Base-by-base conservation (phyloP, 2,888 invertebrate species). In the Hirtodrosophila histrioides region DNA sequence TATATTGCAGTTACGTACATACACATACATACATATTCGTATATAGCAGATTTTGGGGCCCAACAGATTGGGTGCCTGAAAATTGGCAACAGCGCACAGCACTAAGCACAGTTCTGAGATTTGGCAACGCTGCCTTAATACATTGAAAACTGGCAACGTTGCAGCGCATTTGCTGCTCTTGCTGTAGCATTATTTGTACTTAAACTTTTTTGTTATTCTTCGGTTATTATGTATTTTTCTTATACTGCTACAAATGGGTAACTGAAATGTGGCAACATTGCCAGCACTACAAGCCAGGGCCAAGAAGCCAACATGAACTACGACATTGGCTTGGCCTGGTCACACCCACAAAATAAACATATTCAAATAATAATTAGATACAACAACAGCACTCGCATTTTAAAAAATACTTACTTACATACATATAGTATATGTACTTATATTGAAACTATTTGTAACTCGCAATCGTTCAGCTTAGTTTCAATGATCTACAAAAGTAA, bases 301-400 rank as follows among this genome's bases (percentile, higher is more conserved):
- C 31, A 9, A 46, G 31, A 40, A 40, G 44, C 37, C 35, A 41
- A 31, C 51, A 48, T 24, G 17, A 49, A 56, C 57, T 44, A 51
- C n/a, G 23, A 61, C 48, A 49, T 50, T 66, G 11, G 33, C 43
- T 40, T 46, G 24, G 56, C 11, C 40, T 44, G 54, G 49, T 49
- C 43, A 60, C 39, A 58, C 43, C 39, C n/a, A 46, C 23, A 54
- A n/a, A 36, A 9, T 23, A 40, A 24, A 45, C 37, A 45, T 46
- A 54, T 11, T 27, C 27, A 27, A 27, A 27, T 27, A 27, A 27
- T 5, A 54, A 44, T 48, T 27, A 56, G 10, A 57, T 44, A 27
- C 48, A 43, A 40, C 12, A 73, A 76, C 84, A 84, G 83, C 84
- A 84, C 83, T 84, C 83, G 83, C 83, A 84, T 84, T 84, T 77